phyloP scores from a whole-genome alignment of 2,113 vertebrate species.

The Solea senegalensis region DNA sequence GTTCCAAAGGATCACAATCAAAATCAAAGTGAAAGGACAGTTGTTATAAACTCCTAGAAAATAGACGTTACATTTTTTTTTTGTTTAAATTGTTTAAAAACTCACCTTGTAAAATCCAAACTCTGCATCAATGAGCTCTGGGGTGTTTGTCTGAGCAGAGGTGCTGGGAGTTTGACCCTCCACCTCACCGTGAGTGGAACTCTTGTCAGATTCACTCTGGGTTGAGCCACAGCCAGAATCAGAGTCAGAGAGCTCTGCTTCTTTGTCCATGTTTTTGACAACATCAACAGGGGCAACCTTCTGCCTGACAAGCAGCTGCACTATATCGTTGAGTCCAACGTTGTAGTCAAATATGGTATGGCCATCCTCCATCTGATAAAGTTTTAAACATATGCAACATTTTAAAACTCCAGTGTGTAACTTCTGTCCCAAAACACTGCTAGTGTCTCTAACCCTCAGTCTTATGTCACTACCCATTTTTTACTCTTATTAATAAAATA shows the following conservation, averaged over 20 bases:
- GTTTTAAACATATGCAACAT: no score
- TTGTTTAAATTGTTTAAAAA: not conserved
- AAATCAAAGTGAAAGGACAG: not conserved
- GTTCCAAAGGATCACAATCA: no score
- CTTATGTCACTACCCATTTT: no score
- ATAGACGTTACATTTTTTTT: not conserved
- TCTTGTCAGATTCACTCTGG: constrained; percentile 94
- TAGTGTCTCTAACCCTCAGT: no score
- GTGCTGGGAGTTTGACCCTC: constrained; percentile 82
- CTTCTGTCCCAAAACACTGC: no score
- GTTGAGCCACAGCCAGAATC: constrained; percentile 94
- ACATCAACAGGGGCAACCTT: constrained; percentile 49
- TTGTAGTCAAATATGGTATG: constrained; percentile 96
- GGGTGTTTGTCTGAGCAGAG: constrained; percentile 58
- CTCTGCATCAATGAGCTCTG: constrained; percentile 75
- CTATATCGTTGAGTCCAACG: constrained; percentile 93
- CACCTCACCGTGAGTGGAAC: constrained; percentile 88
- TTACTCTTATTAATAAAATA: no score
- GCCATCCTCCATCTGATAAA: constrained; percentile 91
- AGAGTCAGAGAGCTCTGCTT: constrained; percentile 90
- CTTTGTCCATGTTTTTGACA: constrained; percentile 84
- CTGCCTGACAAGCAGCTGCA: constrained; percentile 92
- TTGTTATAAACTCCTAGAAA: no score
- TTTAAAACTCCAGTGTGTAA: no score
- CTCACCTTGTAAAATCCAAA: constrained; percentile 91